A percentile compares a stretch with the other conserved stretches of the same genome.
Evolutionary conservation across 2,113 vertebrate genomes (phyloP).

Genomic region (Alouatta palliata): DNA sequence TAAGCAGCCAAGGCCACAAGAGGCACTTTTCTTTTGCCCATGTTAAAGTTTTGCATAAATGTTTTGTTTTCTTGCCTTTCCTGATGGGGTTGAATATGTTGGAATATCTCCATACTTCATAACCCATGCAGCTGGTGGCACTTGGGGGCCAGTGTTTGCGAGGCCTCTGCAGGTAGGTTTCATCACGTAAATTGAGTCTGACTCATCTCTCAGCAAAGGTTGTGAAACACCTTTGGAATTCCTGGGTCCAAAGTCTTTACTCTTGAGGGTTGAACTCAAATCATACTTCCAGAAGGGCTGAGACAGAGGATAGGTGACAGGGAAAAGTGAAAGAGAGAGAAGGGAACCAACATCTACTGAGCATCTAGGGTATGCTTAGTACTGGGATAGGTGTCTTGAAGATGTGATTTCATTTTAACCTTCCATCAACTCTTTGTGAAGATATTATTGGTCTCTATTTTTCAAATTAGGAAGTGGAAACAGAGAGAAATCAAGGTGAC

Average conservation of each 20-base stretch:
- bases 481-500: neutral
- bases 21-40: neutral
- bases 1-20: neutral
- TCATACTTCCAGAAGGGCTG: neutral
- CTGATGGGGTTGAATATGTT: neutral
- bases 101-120: neutral
- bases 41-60: neutral
- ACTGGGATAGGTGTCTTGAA: neutral
- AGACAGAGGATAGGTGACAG: neutral
- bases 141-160: neutral
- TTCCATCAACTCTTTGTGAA: neutral
- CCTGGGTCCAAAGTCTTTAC: neutral
- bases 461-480: constrained; percentile 3
- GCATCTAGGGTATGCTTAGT: neutral
- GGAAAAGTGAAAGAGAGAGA: neutral
- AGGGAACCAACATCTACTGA: neutral
- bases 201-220: neutral
- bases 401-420: neutral
- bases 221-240: neutral
- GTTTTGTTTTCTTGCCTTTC: neutral
- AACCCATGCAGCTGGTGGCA: neutral
- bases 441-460: neutral
- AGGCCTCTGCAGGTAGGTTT: neutral
- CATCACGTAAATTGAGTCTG: neutral
- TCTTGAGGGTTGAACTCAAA: neutral